Base-by-base conservation (phyloP, 2,113 vertebrate genomes). In the Poecilia latipinna region DNA sequence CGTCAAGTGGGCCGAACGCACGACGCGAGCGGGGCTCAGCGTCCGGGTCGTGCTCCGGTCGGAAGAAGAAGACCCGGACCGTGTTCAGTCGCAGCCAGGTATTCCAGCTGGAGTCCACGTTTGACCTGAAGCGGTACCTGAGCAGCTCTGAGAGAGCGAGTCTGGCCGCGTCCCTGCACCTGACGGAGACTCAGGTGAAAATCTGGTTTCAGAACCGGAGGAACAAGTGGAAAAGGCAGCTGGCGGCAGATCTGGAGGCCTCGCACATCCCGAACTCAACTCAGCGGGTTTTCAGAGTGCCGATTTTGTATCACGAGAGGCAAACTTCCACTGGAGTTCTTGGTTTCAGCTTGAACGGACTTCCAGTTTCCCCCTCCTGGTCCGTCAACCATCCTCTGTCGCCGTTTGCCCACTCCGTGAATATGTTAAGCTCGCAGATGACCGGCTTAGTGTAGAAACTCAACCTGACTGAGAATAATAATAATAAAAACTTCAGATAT, bases 201-300 rank as follows among this genome's bases (percentile, higher is more conserved):
- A 97, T 96, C 90, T 97, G 96, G 96, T 97, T 97, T 85, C 96
- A 97, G 90, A 97, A 97, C 82, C 93, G 96, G 12, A 92, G 96
- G 75, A 97, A 97, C 87, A 97, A 97, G 73, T 97, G 97, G 97
- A 98, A 98, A 88, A 86, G 97, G 67, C 97, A 98, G 83, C 84
- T 97, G 84, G 93, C 96, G 3, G 97, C 96, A 0, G 97, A 98
- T 65, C 86, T 98, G 61, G 97, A 98, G 82, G 96, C 95, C 3
- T 95, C 94, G 13, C 96, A 94, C 8, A 78, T 96, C 70, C 93
- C 95, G 2, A 96, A 95, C 68, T 93, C 95, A 0, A 91, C 93
- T 22, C 97, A 97, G 88, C 92, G 97, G 90, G 93, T 98, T 65
- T 96, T 98, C 68, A 92, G 97, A 32, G 97, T 98, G 24, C 97